phyloP scores from a whole-genome alignment of 2,797 vertebrate genomes.

The Microctenopoma stevenorrisi region DNA sequence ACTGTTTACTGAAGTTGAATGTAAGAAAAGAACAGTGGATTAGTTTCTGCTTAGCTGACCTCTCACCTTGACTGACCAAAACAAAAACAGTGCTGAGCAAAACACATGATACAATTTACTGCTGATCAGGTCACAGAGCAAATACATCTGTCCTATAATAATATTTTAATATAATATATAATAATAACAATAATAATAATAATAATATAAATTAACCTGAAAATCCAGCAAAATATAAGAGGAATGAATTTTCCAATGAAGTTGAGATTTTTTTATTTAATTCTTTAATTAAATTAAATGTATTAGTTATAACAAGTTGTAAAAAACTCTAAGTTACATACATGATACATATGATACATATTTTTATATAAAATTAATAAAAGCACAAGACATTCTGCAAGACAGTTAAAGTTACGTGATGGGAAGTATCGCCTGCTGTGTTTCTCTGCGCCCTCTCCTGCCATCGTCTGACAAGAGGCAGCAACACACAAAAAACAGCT shows the following conservation, averaged over 20 bases:
- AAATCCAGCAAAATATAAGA: not conserved
- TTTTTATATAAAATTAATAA: not conserved
- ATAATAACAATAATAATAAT: not conserved
- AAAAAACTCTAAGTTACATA: not conserved
- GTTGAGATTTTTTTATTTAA: not conserved
- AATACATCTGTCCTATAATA: slow-evolving; percentile 75
- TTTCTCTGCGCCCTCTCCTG: slow-evolving; percentile 75
- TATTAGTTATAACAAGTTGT: not conserved
- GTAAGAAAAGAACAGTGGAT: not conserved
- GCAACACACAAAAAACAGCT: slow-evolving; percentile 3
- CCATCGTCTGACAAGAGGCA: slow-evolving; percentile 51
- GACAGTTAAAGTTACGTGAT: not conserved
- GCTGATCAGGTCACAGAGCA: slow-evolving; percentile 87
- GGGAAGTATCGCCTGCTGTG: slow-evolving; percentile 20
- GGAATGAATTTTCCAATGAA: not conserved
- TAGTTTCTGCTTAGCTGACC: not conserved
- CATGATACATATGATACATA: not conserved
- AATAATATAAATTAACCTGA: not conserved
- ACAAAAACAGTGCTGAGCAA: slow-evolving; percentile 89
- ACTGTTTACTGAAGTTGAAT: not conserved
- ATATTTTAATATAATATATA: not conserved
- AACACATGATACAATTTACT: slow-evolving; percentile 87
- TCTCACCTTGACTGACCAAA: slow-evolving; percentile 91
- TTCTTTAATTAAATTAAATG: not conserved
- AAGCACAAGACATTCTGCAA: not conserved